phyloP scores from a whole-genome alignment of 1,140 invertebrate genomes.

The Drosophila truncata region DNA sequence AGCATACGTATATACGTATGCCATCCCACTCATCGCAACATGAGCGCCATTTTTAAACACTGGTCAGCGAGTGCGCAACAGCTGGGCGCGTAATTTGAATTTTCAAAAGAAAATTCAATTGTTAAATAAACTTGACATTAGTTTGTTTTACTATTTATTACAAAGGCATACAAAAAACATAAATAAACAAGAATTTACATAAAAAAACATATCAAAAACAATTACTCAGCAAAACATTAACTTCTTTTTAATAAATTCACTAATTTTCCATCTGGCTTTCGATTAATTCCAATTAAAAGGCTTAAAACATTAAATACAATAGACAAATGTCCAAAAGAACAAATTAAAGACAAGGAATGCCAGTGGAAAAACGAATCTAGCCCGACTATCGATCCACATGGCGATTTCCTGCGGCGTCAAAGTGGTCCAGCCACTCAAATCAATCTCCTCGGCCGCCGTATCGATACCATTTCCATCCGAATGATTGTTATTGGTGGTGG shows the following conservation, averaged over 20 bases:
- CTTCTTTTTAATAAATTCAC: background rate
- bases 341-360: constrained; percentile 93
- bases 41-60: constrained; percentile 28
- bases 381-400: constrained; percentile 92
- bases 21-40: constrained; percentile 25
- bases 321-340: constrained; percentile 94
- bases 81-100: constrained; percentile 27
- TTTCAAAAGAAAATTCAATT: background rate
- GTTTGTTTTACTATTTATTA: background rate
- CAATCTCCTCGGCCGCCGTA: constrained; percentile 41
- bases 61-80: constrained; percentile 27
- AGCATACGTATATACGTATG: too few species aligned
- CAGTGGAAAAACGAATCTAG: constrained; percentile 91
- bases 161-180: constrained; percentile 6
- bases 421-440: constrained; percentile 89
- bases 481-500: constrained; percentile 45
- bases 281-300: background rate
- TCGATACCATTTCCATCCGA: constrained; percentile 24
- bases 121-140: background rate
- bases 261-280: background rate
- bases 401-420: constrained; percentile 95
- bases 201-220: background rate
- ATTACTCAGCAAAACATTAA: background rate
- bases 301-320: constrained; percentile 60
- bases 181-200: background rate